phyloP scores from a whole-genome alignment of 2,888 invertebrate species.

The Acleris emargana region DNA sequence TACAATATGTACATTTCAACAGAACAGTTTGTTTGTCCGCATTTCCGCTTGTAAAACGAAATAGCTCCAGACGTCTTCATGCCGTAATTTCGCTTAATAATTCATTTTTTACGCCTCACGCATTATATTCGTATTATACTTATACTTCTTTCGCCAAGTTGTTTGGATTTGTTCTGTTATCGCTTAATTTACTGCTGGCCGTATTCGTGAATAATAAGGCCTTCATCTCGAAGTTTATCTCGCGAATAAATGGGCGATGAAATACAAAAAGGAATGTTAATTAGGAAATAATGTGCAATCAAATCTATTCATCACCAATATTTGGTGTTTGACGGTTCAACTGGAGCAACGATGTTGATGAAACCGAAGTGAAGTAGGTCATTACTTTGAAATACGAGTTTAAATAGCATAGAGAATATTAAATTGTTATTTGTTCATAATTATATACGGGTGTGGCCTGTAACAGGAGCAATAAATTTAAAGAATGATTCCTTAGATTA shows the following conservation, averaged over 20 bases:
- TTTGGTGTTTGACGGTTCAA: too few species aligned
- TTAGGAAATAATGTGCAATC: not conserved
- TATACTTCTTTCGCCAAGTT: constrained; percentile 20
- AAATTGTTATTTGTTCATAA: too few species aligned
- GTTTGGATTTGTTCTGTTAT: constrained; percentile 13
- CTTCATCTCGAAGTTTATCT: constrained; percentile 8
- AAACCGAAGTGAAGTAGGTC: too few species aligned
- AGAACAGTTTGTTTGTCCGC: constrained; percentile 1
- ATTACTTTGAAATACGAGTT: too few species aligned
- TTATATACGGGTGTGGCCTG: too few species aligned
- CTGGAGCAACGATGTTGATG: too few species aligned
- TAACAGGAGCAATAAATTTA: too few species aligned
- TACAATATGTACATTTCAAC: too few species aligned
- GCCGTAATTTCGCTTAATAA: constrained; percentile 17
- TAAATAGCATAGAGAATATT: too few species aligned
- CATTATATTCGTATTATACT: constrained; percentile 33
- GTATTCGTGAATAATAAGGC: constrained; percentile 21
- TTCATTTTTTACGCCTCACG: constrained; percentile 31
- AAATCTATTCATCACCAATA: too few species aligned
- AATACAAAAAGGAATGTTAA: not conserved
- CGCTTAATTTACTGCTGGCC: constrained; percentile 17
- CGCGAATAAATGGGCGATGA: not conserved
- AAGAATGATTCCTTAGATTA: too few species aligned
- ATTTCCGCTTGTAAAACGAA: constrained; percentile 9
- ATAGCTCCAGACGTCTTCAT: constrained; percentile 22